A percentile compares a stretch with the other conserved stretches of the same genome.
These are phyloP conservation scores for Drosophila sproati DNA, from an alignment of 1,140 invertebrate species.

Conservation along the genomic window DNA sequence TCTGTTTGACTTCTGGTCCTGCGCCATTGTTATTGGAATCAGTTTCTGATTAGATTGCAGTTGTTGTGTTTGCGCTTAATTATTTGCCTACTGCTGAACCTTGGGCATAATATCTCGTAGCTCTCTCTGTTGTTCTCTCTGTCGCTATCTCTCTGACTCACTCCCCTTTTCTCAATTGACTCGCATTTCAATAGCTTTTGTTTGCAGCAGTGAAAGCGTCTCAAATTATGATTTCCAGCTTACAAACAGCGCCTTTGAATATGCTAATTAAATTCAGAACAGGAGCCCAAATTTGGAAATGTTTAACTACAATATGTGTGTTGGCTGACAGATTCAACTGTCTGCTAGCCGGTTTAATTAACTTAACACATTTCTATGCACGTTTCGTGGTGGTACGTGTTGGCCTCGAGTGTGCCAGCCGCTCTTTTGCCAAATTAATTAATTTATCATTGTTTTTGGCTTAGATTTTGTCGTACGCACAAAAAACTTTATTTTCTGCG, in stretches of 20 bases:
- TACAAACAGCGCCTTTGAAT: constrained; percentile 9
- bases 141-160: no score
- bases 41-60: constrained; percentile 55
- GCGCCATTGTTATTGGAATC: constrained; percentile 51
- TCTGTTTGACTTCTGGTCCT: not conserved
- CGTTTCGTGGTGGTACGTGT: constrained; percentile 44
- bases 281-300: not conserved
- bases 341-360: constrained; percentile 41
- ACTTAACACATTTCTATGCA: constrained; percentile 55
- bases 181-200: constrained; percentile 35
- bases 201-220: constrained; percentile 13
- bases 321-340: constrained; percentile 11
- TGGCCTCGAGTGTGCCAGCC: constrained; percentile 40
- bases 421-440: constrained; percentile 54
- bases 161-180: not conserved
- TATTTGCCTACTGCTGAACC: not conserved
- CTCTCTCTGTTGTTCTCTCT: not conserved
- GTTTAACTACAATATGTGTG: constrained; percentile 6
- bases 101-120: not conserved
- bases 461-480: constrained; percentile 48
- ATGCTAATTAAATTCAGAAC: constrained; percentile 36
- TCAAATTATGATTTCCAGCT: constrained; percentile 47
- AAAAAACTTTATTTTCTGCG: constrained; percentile 54
- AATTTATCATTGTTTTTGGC: constrained; percentile 74
- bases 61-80: constrained; percentile 24